Evolutionary conservation across 2,888 invertebrate genomes (phyloP).

Genomic region (Thymelicus lineola): DNA sequence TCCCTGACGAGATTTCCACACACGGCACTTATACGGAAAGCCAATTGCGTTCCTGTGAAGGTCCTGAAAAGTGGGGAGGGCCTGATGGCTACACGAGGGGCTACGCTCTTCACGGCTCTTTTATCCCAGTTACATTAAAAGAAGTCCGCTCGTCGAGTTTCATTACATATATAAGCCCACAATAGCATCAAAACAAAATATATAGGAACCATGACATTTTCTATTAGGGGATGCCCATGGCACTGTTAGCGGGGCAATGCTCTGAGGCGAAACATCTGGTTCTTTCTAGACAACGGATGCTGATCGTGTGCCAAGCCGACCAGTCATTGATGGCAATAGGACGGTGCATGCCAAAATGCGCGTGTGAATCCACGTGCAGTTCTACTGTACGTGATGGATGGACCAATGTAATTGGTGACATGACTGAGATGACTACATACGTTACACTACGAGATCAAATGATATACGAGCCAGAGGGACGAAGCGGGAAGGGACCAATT

Average conservation of each 20-base stretch:
- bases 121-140: background rate
- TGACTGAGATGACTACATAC: slow-evolving; percentile 18
- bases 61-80: no score
- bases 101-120: no score
- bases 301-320: slow-evolving; percentile 25
- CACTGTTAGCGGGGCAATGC: slow-evolving; percentile 28
- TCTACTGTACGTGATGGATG: background rate
- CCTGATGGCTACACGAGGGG: no score
- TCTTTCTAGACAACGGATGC: slow-evolving; percentile 24
- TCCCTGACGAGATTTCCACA: no score
- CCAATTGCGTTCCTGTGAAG: no score
- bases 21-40: no score
- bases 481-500: slow-evolving; percentile 70
- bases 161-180: background rate
- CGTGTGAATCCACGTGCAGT: slow-evolving; percentile 20
- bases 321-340: slow-evolving; percentile 17
- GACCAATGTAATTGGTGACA: slow-evolving; percentile 12
- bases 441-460: slow-evolving; percentile 50
- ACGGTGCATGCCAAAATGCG: slow-evolving; percentile 17
- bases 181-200: slow-evolving; percentile 19
- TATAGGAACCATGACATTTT: slow-evolving; percentile 24
- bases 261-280: slow-evolving; percentile 13
- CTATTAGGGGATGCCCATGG: slow-evolving; percentile 23
- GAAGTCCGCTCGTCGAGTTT: background rate
- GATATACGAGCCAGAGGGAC: slow-evolving; percentile 57